phyloP scores from a whole-genome alignment of 2,797 vertebrate species.

The Acrocephalus scirpaceus region DNA sequence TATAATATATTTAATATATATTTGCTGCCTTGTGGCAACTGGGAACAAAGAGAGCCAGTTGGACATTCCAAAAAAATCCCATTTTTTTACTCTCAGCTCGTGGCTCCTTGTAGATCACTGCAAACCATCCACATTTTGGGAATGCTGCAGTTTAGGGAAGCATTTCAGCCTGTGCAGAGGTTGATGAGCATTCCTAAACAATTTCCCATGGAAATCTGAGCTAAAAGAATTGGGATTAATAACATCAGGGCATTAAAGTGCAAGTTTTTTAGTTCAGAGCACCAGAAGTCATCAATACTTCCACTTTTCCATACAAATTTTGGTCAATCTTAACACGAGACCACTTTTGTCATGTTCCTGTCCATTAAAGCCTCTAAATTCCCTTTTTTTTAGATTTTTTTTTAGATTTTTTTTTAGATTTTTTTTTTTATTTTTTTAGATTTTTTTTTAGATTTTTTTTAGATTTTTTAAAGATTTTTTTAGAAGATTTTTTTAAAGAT shows the following conservation, averaged over 20 bases:
- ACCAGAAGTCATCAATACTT: fast-evolving
- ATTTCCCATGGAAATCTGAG: not conserved
- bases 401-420: too few species aligned
- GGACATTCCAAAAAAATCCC: fast-evolving
- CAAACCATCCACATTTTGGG: fast-evolving
- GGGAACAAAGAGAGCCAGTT: not conserved
- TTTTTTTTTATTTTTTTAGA: too few species aligned
- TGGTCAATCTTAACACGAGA: not conserved
- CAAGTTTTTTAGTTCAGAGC: not conserved
- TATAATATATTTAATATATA: too few species aligned
- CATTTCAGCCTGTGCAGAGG: fast-evolving
- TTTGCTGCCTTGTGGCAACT: not conserved
- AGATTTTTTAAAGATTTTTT: too few species aligned
- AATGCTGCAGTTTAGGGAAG: not conserved
- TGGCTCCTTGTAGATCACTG: not conserved
- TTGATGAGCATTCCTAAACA: fast-evolving
- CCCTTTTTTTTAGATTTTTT: too few species aligned
- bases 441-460: too few species aligned
- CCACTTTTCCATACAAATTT: fast-evolving
- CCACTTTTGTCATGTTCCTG: not conserved
- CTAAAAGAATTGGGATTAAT: not conserved
- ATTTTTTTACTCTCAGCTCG: not conserved
- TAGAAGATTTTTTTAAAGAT: too few species aligned
- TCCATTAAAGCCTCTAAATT: fast-evolving
- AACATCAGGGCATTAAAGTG: not conserved